Evolutionary conservation across 92 coral and sea anemone genomes (phyloP).

Genomic region (Chrysogorgia sp.): DNA sequence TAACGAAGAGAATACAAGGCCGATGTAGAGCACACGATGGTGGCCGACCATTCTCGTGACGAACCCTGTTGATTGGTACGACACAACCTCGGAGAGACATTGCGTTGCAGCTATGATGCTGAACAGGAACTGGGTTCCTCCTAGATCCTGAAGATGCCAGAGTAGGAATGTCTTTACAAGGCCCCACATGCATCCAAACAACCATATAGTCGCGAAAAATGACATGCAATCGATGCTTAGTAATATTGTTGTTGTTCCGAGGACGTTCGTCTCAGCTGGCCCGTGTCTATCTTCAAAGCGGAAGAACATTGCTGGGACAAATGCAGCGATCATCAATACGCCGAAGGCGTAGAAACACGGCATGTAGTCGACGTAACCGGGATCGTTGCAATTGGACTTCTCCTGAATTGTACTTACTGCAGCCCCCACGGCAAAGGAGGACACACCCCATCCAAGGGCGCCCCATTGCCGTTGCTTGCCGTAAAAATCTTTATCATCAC

Average conservation of each 20-base stretch:
- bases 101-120: slow-evolving; percentile 82
- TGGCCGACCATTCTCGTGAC: slow-evolving; percentile 75
- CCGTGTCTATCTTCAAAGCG: slow-evolving; percentile 67
- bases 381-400: slow-evolving; percentile 72
- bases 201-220: slow-evolving; percentile 72
- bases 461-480: slow-evolving; percentile 98
- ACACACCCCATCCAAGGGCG: slow-evolving; percentile 85
- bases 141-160: slow-evolving; percentile 90
- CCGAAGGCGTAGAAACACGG: slow-evolving; percentile 92
- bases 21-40: slow-evolving; percentile 69
- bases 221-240: slow-evolving; percentile 62
- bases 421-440: slow-evolving; percentile 85
- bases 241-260: slow-evolving; percentile 58
- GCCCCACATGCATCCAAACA: slow-evolving; percentile 83
- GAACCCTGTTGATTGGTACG: slow-evolving; percentile 67
- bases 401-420: slow-evolving; percentile 72
- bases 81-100: slow-evolving; percentile 73
- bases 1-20: slow-evolving; percentile 70
- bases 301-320: slow-evolving; percentile 72
- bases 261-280: slow-evolving; percentile 48
- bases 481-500: slow-evolving; percentile 70
- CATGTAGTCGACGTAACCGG: slow-evolving; percentile 76
- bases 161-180: slow-evolving; percentile 76
- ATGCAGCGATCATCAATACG: slow-evolving; percentile 79
- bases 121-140: slow-evolving; percentile 91